Base-by-base conservation (phyloP, 2,888 invertebrate genomes). In the Brachyptera risi region DNA sequence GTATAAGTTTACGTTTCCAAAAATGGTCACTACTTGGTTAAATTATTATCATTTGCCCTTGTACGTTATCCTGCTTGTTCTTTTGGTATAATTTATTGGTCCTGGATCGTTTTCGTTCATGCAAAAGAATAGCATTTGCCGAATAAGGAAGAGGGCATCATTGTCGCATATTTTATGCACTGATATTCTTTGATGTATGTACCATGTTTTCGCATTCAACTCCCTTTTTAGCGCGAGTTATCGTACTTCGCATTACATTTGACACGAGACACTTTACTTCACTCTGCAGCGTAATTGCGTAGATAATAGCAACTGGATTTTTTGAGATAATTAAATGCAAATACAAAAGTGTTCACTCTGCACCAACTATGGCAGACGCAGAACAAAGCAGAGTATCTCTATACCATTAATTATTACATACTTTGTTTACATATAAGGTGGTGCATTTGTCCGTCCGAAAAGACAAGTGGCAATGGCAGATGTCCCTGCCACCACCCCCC, bases 1-100 rank as follows among this genome's bases (percentile, higher is more conserved):
- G 54, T 54, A 21, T 54, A n/a, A 47, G 37, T 37, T 11, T 21
- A 54, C 17, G 21, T 37, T 37, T 54, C 54, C 54, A 17, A 54
- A 54, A 54, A 54, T 54, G 54, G 54, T 17, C 54, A 54, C 54
- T 13, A 7, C 54, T 35, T 37, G 35, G 37, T 54, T 31, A 21
- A 54, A 54, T 54, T 37, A 54, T 54, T 19, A 35, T 54, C 54
- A 17, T 54, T 19, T 54, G 54, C 54, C 54, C 54, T 54, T 54
- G 54, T 37, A 21, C 17, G 19, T 54, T 37, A 54, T 54, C 54
- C 54, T 15, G 54, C 31, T 44, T n/a, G 11, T 11, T 17, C 3
- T 44, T n/a, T 15, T 40, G 40, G 9, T n/a, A 15, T 15, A 19
- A 44, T 44, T 44, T 44, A 44, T 44, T 44, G 44, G 19, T 44